phyloP scores from a whole-genome alignment of 2,797 vertebrate species.

The Dendrocincla fuliginosa region DNA sequence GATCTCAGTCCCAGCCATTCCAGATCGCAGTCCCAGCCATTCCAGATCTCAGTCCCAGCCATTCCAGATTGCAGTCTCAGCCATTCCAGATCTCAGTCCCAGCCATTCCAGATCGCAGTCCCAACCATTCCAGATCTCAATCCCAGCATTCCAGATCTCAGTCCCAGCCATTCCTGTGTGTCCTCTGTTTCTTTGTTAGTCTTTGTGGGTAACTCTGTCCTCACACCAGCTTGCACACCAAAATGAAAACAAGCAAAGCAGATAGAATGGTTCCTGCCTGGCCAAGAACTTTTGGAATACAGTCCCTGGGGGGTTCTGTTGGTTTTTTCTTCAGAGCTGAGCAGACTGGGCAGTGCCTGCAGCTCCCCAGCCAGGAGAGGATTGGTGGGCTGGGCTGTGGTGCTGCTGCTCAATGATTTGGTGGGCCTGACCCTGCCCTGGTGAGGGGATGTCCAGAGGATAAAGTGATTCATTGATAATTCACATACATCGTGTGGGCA shows the following conservation, averaged over 20 bases:
- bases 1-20: too few relatives aligned
- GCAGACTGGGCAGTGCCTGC: background rate
- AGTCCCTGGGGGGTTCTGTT: accelerated
- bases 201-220: background rate
- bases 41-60: too few relatives aligned
- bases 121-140: too few relatives aligned
- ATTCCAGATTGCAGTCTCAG: too few relatives aligned
- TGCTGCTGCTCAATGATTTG: background rate
- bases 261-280: background rate
- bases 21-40: too few relatives aligned
- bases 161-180: background rate
- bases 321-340: accelerated
- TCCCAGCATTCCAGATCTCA: too few relatives aligned
- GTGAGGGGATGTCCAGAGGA: background rate
- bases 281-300: too few relatives aligned
- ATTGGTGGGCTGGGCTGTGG: background rate
- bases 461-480: background rate
- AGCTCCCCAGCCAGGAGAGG: accelerated
- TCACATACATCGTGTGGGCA: background rate
- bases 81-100: too few relatives aligned
- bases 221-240: background rate
- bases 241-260: background rate
- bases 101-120: background rate
- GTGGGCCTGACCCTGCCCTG: background rate
- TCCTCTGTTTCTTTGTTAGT: accelerated